Conservation (phyloP, 1,140 invertebrate genomes). For the Drosophila murphyi region DNA sequence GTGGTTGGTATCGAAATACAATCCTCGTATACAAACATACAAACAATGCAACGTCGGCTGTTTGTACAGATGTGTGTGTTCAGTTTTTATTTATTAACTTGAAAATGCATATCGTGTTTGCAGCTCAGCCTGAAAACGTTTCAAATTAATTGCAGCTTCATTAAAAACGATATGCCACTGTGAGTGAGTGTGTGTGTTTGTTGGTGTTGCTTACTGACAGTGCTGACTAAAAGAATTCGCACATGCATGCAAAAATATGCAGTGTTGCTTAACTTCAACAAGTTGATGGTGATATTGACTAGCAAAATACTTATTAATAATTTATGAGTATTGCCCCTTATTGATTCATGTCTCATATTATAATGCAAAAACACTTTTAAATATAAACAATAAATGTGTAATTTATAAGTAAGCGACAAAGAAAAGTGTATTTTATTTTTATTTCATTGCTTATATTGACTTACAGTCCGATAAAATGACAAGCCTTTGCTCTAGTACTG, state of each 20-base stretch:
- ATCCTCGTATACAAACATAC: not conserved
- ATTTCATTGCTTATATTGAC: too few species aligned
- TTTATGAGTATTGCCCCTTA: slow-evolving; percentile 13
- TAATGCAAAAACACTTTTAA: not conserved
- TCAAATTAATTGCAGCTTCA: slow-evolving; percentile 47
- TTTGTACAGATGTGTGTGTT: slow-evolving; percentile 5
- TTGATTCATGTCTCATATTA: not conserved
- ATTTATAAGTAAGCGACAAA: not conserved
- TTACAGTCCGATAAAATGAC: too few species aligned
- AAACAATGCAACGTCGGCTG: slow-evolving; percentile 1
- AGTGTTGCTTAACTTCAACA: not conserved
- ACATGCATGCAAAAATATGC: not conserved
- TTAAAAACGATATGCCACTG: slow-evolving; percentile 32
- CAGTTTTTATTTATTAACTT: slow-evolving; percentile 5
- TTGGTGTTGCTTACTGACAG: slow-evolving; percentile 2
- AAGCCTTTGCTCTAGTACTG: not conserved
- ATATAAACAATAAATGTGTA: not conserved
- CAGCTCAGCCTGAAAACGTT: slow-evolving; percentile 10
- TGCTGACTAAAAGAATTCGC: not conserved
- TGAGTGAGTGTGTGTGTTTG: slow-evolving; percentile 8
- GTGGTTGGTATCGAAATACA: slow-evolving; percentile 9
- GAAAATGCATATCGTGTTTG: slow-evolving; percentile 36
- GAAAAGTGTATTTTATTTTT: too few species aligned
- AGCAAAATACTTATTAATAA: slow-evolving; percentile 9
- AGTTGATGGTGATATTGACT: not conserved